These are phyloP conservation scores for Temnothorax longispinosus DNA, from an alignment of 1,140 invertebrate genomes.

Conservation along the genomic window DNA sequence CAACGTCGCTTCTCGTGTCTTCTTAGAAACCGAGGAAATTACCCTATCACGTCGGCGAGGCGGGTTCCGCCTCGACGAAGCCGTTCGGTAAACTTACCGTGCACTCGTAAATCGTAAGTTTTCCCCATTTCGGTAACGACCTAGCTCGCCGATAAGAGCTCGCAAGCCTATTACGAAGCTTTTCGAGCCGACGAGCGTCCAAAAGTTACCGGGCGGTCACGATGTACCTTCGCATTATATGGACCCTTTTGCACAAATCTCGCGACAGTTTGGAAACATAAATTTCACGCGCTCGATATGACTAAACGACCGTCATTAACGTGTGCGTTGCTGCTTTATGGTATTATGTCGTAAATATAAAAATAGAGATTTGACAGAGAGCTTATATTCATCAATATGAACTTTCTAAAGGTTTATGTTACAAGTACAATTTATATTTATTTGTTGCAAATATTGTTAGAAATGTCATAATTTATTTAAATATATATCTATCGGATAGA, in stretches of 20 bases:
- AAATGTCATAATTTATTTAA: background rate
- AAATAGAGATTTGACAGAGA: background rate
- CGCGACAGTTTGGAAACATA: conserved; percentile 34
- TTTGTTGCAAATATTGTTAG: background rate
- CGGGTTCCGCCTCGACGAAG: conserved; percentile 35
- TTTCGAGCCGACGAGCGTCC: conserved; percentile 25
- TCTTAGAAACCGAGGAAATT: conserved; percentile 20
- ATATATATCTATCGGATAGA: background rate
- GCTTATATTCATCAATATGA: background rate
- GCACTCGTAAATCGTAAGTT: conserved; percentile 63
- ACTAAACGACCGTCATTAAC: conserved; percentile 11
- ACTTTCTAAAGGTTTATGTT: background rate
- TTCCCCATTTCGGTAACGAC: conserved; percentile 59
- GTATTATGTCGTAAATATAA: background rate
- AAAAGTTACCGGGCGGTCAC: conserved; percentile 39
- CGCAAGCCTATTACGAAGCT: conserved; percentile 61
- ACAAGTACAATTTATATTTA: background rate
- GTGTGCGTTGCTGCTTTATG: background rate
- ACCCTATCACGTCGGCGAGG: conserved; percentile 42
- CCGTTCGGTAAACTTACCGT: conserved; percentile 46
- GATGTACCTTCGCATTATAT: conserved; percentile 27
- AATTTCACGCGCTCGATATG: background rate
- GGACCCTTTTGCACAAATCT: conserved; percentile 25
- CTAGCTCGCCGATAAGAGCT: conserved; percentile 48
- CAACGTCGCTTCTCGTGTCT: conserved; percentile 31